These are phyloP conservation scores for Cyanistes caeruleus DNA, from an alignment of 2,113 vertebrate species.

Conservation along the genomic window DNA sequence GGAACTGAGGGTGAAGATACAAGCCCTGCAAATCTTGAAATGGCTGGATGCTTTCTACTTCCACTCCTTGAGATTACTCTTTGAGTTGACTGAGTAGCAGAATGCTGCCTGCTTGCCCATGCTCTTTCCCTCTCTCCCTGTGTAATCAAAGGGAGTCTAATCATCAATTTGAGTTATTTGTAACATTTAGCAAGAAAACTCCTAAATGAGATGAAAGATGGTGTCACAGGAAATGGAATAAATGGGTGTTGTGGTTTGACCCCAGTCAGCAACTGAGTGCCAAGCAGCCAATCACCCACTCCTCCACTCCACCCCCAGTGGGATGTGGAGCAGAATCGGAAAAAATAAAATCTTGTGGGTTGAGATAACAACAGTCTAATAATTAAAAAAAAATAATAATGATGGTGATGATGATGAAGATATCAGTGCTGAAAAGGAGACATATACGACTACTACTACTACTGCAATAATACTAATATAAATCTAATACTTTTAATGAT, in stretches of 20 bases:
- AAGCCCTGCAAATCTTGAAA: neutral
- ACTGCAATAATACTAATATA: neutral
- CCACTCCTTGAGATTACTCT: neutral
- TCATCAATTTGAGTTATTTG: conserved; percentile 6
- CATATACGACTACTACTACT: neutral
- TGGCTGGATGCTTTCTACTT: neutral
- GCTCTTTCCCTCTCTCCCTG: neutral
- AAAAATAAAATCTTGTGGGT: neutral
- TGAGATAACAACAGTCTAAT: neutral
- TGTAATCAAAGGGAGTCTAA: neutral
- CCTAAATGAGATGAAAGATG: neutral
- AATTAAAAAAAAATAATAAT: neutral
- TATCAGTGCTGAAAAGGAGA: neutral
- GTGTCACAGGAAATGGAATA: conserved; percentile 21
- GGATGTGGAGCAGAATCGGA: neutral
- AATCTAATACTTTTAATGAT: neutral
- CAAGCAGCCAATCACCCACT: fast-evolving
- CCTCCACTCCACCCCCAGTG: fast-evolving
- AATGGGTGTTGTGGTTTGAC: neutral
- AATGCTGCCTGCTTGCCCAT: neutral
- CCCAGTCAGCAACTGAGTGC: neutral
- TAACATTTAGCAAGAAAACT: neutral
- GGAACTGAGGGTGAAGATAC: neutral
- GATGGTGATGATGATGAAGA: neutral
- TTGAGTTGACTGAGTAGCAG: neutral